Evolutionary conservation across 2,113 vertebrate genomes (phyloP), one percentile per base, ranked within the genome.

Genomic region (Cavia aperea): DNA sequence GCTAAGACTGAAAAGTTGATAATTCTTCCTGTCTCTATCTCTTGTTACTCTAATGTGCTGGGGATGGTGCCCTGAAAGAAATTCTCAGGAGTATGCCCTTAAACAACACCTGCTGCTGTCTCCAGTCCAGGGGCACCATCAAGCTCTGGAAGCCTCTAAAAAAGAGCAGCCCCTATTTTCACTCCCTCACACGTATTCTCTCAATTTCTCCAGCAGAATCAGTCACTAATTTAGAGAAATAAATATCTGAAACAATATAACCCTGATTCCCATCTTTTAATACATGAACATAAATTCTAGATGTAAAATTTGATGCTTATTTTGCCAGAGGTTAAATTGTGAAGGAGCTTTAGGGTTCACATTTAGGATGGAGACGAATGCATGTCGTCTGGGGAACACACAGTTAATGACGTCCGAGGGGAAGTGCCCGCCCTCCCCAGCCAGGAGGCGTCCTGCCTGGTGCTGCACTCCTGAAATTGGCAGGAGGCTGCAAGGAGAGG

Each of bases 311-410:
- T 84, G 73, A 54, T 84, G 89, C 82, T 95, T 85, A 79, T 94
- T 94, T 96, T 88, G 91, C 95, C 81, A 46, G 5, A 21, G 72
- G 95, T 94, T 77, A 91, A 72, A 93, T 81, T 65, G 39, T 95
- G 91, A 96, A 94, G 75, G 86, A 56, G 36, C 93, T 96, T 95
- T 92, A 95, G 26, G 49, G 90, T 92, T 58, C 85, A 3, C 56
- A 5, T 85, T 92, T 93, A 95, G 95, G 95, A 92, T 90, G 87
- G 60, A 94, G 94, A 94, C 81, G 87, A 95, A 94, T 68, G 85
- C 87, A 82, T 5, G 46, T 36, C 56, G 49, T 65, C 93, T 1
- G 29, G 46, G 49, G 95, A 96, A 78, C 90, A 93, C 81, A 75
- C 39, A 14, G 83, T 93, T 93, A 56, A 60, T n/a, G 77, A 60